A percentile compares a stretch with the other conserved stretches of the same genome.
Conservation (phyloP, 1,140 invertebrate genomes). For the Trichogramma pretiosum region DNA sequence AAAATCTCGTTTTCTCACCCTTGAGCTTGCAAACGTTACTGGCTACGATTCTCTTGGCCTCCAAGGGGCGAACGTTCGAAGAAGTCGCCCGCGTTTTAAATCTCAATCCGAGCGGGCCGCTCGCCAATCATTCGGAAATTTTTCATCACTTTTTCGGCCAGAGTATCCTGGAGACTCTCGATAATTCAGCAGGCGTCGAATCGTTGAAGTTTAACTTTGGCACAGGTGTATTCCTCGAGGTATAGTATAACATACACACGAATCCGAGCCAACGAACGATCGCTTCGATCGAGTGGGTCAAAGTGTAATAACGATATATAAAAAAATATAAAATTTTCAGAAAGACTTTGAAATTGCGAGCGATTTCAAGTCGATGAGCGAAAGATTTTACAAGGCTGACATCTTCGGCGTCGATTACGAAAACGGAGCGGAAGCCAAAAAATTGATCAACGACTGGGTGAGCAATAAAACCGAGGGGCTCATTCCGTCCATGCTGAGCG, state of each 20-base stretch:
- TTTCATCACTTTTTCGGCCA: background rate
- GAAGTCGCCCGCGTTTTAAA: background rate
- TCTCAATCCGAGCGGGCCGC: background rate
- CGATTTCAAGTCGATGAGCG: slow-evolving; percentile 44
- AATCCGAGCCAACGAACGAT: background rate
- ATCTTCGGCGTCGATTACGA: slow-evolving; percentile 51
- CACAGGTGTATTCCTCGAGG: slow-evolving; percentile 51
- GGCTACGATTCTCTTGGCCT: background rate
- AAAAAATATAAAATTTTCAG: slow-evolving; percentile 6
- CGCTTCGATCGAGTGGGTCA: background rate
- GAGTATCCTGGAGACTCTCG: background rate
- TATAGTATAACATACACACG: background rate
- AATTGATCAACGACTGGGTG: slow-evolving; percentile 61
- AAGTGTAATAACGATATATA: background rate
- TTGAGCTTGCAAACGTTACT: background rate
- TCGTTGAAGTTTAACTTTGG: slow-evolving; percentile 43
- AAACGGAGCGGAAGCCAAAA: slow-evolving; percentile 36
- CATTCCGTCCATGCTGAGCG: slow-evolving; percentile 52
- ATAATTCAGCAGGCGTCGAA: slow-evolving; percentile 28
- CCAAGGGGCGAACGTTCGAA: background rate
- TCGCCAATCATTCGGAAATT: background rate
- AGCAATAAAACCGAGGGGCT: slow-evolving; percentile 53
- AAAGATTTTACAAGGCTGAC: slow-evolving; percentile 48
- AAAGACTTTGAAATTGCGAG: slow-evolving; percentile 47
- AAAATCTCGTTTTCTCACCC: background rate